Base-by-base conservation (phyloP, 2,113 vertebrate genomes). In the Nerophis ophidion region DNA sequence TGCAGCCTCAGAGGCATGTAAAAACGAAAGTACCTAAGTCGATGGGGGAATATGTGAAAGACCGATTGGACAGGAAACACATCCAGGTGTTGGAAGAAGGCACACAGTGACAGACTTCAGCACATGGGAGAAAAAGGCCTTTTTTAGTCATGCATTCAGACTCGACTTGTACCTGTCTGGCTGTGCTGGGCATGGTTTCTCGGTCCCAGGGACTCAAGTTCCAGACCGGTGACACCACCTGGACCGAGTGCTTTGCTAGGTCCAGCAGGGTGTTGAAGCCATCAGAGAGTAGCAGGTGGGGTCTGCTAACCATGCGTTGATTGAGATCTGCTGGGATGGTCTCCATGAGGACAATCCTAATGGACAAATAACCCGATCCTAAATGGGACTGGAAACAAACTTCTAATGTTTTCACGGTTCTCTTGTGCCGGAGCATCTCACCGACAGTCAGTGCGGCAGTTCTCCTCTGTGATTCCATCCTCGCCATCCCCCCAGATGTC, bases 171-270 rank as follows among this genome's bases (percentile, higher is more conserved):
- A 94, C 93, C 92, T 94, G 92, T 73, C 89, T 90, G 68, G 89
- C 88, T 68, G 76, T 82, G 73, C 83, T 88, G 13, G 75, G 57
- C 33, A 72, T 86, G 81, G 91, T 87, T 83, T 92, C 89, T 79
- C 84, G 81, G 48, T 93, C 80, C 70, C 70, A 68, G 45, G 81
- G 59, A 65, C 72, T 88, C 48, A 90, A 70, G 57, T 76, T 86
- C 93, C 93, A 96, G 70, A 92, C 91, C 68, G 94, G 92, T 71
- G 94, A 96, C 36, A 96, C 94, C 76, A 96, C 90, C 85, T 96
- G 93, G 63, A 96, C 87, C 45, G 94, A 93, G 78, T 88, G 88
- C 87, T 89, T 88, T 59, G 93, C 94, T 85, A 89, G 89, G 66
- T 92, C 92, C 90, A 96, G 83, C 71, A 96, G 90, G 55, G 89